Base-by-base conservation (phyloP, 64 coral and sea anemone genomes). In the Stylophora pistillata region DNA sequence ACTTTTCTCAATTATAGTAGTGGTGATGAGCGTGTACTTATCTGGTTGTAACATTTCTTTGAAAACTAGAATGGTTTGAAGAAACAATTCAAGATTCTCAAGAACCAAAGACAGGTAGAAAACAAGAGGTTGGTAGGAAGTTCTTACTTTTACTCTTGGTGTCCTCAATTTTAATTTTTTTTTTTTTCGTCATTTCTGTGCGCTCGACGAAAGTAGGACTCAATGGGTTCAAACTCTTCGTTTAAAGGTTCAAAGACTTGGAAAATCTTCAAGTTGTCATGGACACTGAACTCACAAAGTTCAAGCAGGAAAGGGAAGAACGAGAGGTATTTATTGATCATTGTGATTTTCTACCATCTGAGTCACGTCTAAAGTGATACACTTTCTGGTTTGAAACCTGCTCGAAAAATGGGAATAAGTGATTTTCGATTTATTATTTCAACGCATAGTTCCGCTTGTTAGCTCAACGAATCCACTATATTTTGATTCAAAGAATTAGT, bases 31-130 rank as follows among this genome's bases (percentile, higher is more conserved):
- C 37, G 3, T 7, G 3, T 47, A 47, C 66, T 71, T 71, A 12
- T 71, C 28, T 12, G 21, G 37, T 47, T 27, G 21, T 23, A 71
- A 76, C 41, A 21, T 47, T 18, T 59, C 41, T 65, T 41, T 4
- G 30, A 4, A 59, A 60, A 37, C 23, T 58, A 81, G 78, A 63
- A 41, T 64, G 62, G 20, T 53, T 7, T 84, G 4, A 2, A 12
- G n/a, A 84, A 84, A 69, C 80, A 84, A 21, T 84, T 68, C 61
- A 84, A 84, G 61, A 70, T 84, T 68, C 61, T 84, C 18, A 70
- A 84, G 62, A 65, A 37, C 29, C 80, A 84, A 70, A 64, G 80
- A 15, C 80, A 84, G 80, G 58, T 53, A 25, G 61, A 84, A 15
- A 62, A 84, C 18, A 84, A 84, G 58, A 84, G 80, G 80, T 84